Evolutionary conservation across 2,797 vertebrate species (phyloP).

Genomic region (Lacerta viridis): DNA sequence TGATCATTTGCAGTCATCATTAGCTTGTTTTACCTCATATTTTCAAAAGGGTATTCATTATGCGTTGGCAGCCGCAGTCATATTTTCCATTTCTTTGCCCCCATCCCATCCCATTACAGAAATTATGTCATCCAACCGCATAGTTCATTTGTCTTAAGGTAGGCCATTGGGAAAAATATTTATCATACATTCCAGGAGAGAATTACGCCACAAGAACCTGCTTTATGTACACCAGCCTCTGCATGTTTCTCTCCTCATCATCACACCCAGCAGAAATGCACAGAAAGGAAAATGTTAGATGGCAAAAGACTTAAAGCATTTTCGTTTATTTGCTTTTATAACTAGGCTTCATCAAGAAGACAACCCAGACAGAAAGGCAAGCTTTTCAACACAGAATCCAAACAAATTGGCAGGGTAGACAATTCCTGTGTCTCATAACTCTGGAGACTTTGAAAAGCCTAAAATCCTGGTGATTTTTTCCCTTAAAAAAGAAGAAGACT

Average conservation of each 20-base stretch:
- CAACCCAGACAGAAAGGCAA: background rate
- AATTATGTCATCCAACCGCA: conserved; percentile 10
- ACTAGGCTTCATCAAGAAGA: background rate
- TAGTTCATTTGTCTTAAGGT: background rate
- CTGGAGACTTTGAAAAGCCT: conserved; percentile 1
- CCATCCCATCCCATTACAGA: background rate
- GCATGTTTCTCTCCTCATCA: conserved; percentile 11
- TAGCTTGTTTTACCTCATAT: background rate
- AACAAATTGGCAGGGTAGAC: conserved; percentile 15
- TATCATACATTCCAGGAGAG: background rate
- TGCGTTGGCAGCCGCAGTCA: background rate
- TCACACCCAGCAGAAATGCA: background rate
- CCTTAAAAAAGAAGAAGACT: background rate
- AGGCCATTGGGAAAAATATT: conserved; percentile 17
- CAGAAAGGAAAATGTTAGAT: background rate
- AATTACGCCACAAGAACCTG: conserved; percentile 6
- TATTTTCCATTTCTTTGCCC: conserved; percentile 28
- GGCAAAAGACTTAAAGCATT: background rate
- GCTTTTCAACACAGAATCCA: conserved; percentile 13
- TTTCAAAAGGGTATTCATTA: background rate
- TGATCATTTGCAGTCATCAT: background rate
- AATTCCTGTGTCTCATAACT: background rate
- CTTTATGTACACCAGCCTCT: background rate
- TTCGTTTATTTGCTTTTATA: conserved; percentile 27
- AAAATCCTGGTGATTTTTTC: background rate